These are phyloP conservation scores for Mus spicilegus DNA, from an alignment of 2,113 vertebrate genomes.

Conservation along the genomic window DNA sequence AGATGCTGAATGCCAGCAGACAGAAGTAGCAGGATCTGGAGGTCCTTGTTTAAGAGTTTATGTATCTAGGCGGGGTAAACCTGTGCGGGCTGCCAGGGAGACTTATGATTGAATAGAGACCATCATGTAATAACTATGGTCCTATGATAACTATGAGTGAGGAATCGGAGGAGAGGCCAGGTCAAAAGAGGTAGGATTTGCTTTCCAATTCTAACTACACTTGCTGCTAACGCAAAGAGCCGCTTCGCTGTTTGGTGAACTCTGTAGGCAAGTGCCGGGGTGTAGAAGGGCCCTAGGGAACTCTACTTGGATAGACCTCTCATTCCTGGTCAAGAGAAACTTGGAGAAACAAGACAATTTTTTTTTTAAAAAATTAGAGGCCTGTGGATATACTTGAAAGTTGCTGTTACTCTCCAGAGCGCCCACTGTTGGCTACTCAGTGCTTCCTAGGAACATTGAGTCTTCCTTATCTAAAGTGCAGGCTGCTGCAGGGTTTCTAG, in stretches of 20 bases:
- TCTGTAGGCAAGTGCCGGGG: not conserved
- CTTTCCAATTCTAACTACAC: not conserved
- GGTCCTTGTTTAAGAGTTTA: not conserved
- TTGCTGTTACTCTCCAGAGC: not conserved
- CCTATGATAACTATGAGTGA: not conserved
- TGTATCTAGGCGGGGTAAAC: not conserved
- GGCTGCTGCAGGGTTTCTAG: not conserved
- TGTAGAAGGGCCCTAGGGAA: not conserved
- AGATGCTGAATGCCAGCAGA: not conserved
- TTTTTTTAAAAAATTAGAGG: not conserved
- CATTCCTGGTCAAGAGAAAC: not conserved
- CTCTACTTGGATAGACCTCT: not conserved
- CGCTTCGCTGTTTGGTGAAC: not conserved
- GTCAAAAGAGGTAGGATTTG: not conserved
- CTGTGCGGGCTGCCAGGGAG: not conserved
- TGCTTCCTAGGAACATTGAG: not conserved
- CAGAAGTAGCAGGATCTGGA: not conserved
- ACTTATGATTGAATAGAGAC: not conserved
- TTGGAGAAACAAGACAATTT: not conserved
- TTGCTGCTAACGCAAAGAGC: not conserved
- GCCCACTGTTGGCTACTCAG: not conserved
- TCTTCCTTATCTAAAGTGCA: not conserved
- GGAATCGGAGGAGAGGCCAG: not conserved
- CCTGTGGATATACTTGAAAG: not conserved
- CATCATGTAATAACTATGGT: not conserved